These are phyloP conservation scores for Keiferia lycopersicella DNA, from an alignment of 2,888 invertebrate species.

Conservation along the genomic window DNA sequence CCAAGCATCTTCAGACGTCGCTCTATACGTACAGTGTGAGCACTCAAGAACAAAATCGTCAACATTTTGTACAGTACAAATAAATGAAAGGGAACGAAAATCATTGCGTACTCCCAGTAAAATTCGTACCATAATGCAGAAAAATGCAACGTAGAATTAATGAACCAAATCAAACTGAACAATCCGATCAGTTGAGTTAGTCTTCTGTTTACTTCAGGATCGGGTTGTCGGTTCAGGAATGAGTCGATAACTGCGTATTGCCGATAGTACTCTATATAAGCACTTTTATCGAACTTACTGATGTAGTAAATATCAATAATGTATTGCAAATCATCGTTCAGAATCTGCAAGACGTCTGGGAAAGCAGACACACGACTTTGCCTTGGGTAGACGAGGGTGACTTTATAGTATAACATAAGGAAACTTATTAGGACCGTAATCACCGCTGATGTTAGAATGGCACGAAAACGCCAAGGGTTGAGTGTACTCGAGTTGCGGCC, in stretches of 20 bases:
- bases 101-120: background rate
- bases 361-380: background rate
- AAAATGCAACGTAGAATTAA: background rate
- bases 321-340: constrained; percentile 58
- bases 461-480: background rate
- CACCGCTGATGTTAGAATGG: background rate
- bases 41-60: constrained; percentile 57
- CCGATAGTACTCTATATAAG: constrained; percentile 54
- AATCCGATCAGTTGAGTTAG: constrained; percentile 43
- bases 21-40: constrained; percentile 57
- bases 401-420: constrained; percentile 5
- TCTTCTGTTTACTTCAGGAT: constrained; percentile 43
- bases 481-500: background rate
- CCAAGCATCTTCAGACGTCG: constrained; percentile 52
- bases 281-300: constrained; percentile 53
- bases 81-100: constrained; percentile 36
- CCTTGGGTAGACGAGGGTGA: background rate
- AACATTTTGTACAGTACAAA: constrained; percentile 63
- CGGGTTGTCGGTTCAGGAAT: constrained; percentile 46
- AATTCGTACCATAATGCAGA: constrained; percentile 1
- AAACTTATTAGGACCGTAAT: background rate
- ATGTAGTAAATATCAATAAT: constrained; percentile 57
- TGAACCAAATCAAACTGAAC: constrained; percentile 38
- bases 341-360: constrained; percentile 41
- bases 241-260: constrained; percentile 56